phyloP scores from a whole-genome alignment of 2,888 invertebrate species.

The Drosophila gaucha region DNA sequence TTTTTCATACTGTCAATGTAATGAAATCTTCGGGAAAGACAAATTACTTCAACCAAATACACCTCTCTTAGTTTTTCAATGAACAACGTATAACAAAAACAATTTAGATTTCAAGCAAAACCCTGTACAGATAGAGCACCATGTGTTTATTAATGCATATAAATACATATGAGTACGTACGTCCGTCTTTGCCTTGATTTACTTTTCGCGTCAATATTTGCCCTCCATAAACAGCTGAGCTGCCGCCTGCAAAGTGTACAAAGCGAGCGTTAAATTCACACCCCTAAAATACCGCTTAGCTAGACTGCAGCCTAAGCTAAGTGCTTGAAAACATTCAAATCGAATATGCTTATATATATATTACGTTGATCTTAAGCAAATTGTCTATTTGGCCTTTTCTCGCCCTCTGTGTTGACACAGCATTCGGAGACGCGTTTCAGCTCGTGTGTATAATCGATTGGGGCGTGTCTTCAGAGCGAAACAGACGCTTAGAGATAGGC shows the following conservation, averaged over 20 bases:
- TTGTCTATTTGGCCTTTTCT: slow-evolving; percentile 20
- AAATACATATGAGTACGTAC: slow-evolving; percentile 21
- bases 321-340: slow-evolving; percentile 18
- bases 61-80: background rate
- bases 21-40: too few relatives aligned
- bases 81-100: slow-evolving; percentile 2
- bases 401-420: slow-evolving; percentile 44
- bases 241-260: slow-evolving; percentile 17
- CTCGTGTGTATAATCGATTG: slow-evolving; percentile 29
- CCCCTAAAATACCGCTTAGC: slow-evolving; percentile 58
- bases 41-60: background rate
- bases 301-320: slow-evolving; percentile 25
- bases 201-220: slow-evolving; percentile 60
- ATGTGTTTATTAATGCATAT: slow-evolving; percentile 16
- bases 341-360: slow-evolving; percentile 4
- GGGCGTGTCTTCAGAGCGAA: slow-evolving; percentile 36
- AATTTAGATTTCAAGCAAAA: slow-evolving; percentile 40
- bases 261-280: slow-evolving; percentile 64
- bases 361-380: slow-evolving; percentile 26
- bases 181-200: slow-evolving; percentile 65
- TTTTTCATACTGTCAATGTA: too few relatives aligned
- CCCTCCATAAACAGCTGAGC: slow-evolving; percentile 27
- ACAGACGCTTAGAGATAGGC: slow-evolving; percentile 37
- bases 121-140: slow-evolving; percentile 25
- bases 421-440: slow-evolving; percentile 16